A percentile compares a stretch with the other conserved stretches of the same genome.
Evolutionary conservation across 2,888 invertebrate species (phyloP).

Genomic region (Strigamia maritima): DNA sequence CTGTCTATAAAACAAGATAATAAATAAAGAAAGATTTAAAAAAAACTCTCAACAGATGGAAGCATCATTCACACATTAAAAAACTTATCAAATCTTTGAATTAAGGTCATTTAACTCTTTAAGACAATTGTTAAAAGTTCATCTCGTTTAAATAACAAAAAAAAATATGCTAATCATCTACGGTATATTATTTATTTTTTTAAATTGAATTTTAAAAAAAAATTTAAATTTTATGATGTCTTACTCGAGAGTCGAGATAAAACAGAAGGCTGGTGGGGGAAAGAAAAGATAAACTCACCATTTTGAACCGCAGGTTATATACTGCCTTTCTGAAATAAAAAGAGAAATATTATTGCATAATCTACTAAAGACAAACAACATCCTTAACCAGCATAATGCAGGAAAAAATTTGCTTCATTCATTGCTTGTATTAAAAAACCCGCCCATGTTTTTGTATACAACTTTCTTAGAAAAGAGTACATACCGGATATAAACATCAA

Average conservation of each 20-base stretch:
- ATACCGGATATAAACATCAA: constrained; percentile 7
- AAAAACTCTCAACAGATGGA: not conserved
- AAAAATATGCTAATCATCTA: not conserved
- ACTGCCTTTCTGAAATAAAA: not conserved
- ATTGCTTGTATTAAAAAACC: not conserved
- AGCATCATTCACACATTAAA: not conserved
- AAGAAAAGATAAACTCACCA: not conserved
- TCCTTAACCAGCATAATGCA: not conserved
- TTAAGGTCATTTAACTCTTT: constrained; percentile 9
- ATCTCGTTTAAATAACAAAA: not conserved
- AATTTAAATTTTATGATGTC: too few relatives aligned
- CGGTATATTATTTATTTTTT: not conserved
- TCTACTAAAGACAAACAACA: too few relatives aligned
- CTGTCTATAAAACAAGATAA: not conserved
- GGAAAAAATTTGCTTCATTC: not conserved
- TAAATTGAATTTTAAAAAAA: too few relatives aligned
- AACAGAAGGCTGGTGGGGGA: not conserved
- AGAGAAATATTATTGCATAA: not conserved
- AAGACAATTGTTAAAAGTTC: not conserved
- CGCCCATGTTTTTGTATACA: not conserved
- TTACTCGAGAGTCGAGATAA: too few relatives aligned
- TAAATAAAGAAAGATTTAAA: not conserved
- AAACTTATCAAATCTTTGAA: not conserved
- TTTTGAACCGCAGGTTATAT: not conserved
- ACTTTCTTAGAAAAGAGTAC: not conserved